These are phyloP conservation scores for Orientallactaga bullata DNA, from an alignment of 2,113 vertebrate species.

Conservation along the genomic window DNA sequence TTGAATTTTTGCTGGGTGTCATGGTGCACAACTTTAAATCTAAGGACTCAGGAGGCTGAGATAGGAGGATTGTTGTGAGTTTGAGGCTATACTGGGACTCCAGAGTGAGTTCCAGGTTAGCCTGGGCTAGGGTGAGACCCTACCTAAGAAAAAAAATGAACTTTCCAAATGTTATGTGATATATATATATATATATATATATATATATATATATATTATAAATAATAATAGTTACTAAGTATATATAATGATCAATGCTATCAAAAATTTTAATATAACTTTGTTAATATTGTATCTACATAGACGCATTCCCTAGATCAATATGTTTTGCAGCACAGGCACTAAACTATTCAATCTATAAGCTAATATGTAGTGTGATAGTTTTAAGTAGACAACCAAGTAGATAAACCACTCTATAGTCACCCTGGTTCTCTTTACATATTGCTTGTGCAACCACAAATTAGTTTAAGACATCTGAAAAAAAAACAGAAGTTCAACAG, in stretches of 20 bases:
- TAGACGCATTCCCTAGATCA: neutral
- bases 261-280: neutral
- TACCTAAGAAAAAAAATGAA: no score
- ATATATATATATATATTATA: neutral
- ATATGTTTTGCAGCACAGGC: neutral
- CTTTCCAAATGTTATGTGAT: no score
- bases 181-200: no score
- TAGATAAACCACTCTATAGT: constrained; percentile 1
- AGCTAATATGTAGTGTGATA: neutral
- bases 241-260: neutral
- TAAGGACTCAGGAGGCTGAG: no score
- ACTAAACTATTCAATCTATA: neutral
- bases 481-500: constrained; percentile 19
- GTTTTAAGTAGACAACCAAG: neutral
- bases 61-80: no score
- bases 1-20: constrained; percentile 15
- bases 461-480: constrained; percentile 28
- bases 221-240: constrained; percentile 15
- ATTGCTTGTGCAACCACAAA: neutral
- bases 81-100: no score
- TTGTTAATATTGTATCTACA: neutral
- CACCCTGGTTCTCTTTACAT: neutral
- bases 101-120: no score
- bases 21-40: neutral
- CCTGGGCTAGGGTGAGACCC: no score